Percentiles rank a stretch among this genome's conserved stretches.
Evolutionary conservation across 35 echinoderm and acorn worm genomes (phyloP).

Genomic region (Strongylocentrotus purpuratus): DNA sequence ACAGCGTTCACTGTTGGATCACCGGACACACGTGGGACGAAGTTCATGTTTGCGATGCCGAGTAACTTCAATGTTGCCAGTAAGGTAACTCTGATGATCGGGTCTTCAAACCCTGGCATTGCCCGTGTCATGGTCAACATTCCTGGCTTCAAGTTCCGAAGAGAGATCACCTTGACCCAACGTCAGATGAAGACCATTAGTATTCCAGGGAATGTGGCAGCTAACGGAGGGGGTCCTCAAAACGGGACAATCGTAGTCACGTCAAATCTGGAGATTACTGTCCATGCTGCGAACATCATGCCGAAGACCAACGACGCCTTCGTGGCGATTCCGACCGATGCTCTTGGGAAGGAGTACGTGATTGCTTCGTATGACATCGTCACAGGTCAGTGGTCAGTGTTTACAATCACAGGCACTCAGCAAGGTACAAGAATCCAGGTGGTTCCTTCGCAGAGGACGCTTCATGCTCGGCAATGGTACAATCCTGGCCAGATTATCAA

Average conservation of each 20-base stretch:
- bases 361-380: constrained; percentile 84
- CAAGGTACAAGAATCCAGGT: constrained; percentile 74
- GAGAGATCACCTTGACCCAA: constrained; percentile 42
- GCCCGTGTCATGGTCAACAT: constrained; percentile 60
- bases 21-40: constrained; percentile 74
- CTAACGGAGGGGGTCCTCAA: constrained; percentile 71
- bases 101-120: constrained; percentile 51
- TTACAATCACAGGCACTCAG: constrained; percentile 67
- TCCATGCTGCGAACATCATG: constrained; percentile 69
- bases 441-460: constrained; percentile 33
- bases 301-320: constrained; percentile 80
- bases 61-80: constrained; percentile 69
- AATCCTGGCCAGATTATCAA: constrained; percentile 60
- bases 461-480: constrained; percentile 53
- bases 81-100: constrained; percentile 65
- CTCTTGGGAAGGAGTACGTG: constrained; percentile 78
- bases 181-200: constrained; percentile 27
- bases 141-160: constrained; percentile 53
- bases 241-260: constrained; percentile 71
- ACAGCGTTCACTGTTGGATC: background rate
- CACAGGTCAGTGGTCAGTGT: constrained; percentile 65
- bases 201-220: constrained; percentile 64
- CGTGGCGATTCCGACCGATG: constrained; percentile 76
- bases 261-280: constrained; percentile 61
- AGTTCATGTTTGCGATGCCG: constrained; percentile 84